These are phyloP conservation scores for Xestia ashworthii DNA, from an alignment of 2,888 invertebrate species.

Conservation along the genomic window DNA sequence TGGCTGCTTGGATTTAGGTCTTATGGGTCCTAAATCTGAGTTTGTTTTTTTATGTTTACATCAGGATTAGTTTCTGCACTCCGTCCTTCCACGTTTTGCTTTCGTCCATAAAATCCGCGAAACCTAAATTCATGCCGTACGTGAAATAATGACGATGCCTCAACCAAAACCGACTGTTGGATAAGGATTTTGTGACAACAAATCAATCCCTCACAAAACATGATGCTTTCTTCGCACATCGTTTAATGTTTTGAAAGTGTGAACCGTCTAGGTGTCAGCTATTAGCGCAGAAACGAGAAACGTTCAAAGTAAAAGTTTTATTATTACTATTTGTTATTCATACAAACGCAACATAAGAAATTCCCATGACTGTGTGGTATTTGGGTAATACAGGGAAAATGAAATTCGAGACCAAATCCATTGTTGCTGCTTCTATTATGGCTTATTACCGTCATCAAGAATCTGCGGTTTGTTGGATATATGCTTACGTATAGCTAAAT, in stretches of 20 bases:
- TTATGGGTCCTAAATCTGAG: background rate
- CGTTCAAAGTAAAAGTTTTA: conserved; percentile 43
- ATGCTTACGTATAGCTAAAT: background rate
- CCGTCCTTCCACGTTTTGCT: background rate
- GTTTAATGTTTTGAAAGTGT: conserved; percentile 41
- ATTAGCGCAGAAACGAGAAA: conserved; percentile 40
- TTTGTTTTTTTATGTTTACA: background rate
- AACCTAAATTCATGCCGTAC: background rate
- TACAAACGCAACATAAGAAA: conserved; percentile 28
- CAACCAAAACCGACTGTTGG: too few species aligned
- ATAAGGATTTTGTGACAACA: background rate
- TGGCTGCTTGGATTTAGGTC: background rate
- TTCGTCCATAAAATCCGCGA: background rate
- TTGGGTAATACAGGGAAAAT: background rate
- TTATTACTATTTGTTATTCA: conserved; percentile 39
- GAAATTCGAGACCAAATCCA: background rate
- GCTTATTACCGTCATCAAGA: background rate
- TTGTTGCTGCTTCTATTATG: background rate
- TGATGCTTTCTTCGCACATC: conserved; percentile 13
- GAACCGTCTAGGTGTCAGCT: conserved; percentile 9
- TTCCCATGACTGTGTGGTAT: conserved; percentile 26
- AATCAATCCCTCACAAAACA: background rate
- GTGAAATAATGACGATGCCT: background rate
- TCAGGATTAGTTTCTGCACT: background rate
- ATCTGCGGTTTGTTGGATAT: background rate